Evolutionary conservation across 2,888 invertebrate species (phyloP), one percentile per base, ranked within the genome.

Genomic region (Rhabditoides inermis): DNA sequence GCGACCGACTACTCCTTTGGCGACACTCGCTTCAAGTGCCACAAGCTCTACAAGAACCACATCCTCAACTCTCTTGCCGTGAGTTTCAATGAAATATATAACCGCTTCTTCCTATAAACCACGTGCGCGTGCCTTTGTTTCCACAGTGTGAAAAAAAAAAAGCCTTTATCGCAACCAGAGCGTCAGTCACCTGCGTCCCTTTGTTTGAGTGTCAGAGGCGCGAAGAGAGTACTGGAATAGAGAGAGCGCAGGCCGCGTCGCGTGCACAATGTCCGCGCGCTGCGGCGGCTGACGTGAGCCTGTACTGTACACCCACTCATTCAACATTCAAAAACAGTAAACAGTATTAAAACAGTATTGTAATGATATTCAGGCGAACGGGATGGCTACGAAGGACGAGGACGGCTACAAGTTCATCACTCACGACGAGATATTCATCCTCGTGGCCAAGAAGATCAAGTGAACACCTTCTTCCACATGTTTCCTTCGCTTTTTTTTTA

Each of bases 1-100:
- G 74, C 71, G 5, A 63, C 63, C 10, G 66, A 65, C 32, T 74
- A 74, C 47, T 60, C 60, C 7, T 74, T 74, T 49, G 72, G 69
- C 12, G 70, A 67, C 4, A 63, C 63, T 41, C 55, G 61, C 4
- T 74, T 74, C 50, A 60, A 68, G 18, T 72, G 70, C 36, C 70
- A 71, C 47, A 56, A 56, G n/a, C 45, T 73, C 48, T 58, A 58
- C n/a, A 56, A 65, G 39, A 51, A 61, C 6, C 65, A 73, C 35
- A 60, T 73, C 20, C 36, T 68, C 3, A 59, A 60, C 22, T 55
- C 66, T 6, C 53, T 73, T 12, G 58, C 65, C 63, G 71, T 68
- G 12, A 22, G 15, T 23, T 36, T 26, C 25, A 3, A 27, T 15
- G 10, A n/a, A 23, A 3, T 15, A 47, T 5, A 3, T 2, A 40